These are phyloP conservation scores for Apis cerana DNA, from an alignment of 1,140 invertebrate species.

Conservation along the genomic window DNA sequence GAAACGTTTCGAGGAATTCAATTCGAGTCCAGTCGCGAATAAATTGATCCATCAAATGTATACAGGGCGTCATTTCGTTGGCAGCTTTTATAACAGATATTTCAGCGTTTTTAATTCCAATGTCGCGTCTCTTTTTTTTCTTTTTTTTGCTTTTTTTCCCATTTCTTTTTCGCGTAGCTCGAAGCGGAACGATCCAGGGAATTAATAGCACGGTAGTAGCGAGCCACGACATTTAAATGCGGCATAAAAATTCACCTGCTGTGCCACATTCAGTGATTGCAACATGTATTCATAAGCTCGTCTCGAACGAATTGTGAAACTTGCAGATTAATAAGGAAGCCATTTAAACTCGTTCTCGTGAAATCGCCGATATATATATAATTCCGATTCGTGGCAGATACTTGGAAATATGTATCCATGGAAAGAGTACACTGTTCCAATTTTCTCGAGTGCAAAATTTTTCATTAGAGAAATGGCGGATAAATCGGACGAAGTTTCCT, in stretches of 20 bases:
- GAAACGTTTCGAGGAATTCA: too few relatives aligned
- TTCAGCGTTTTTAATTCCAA: constrained; percentile 33
- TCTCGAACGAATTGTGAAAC: constrained; percentile 32
- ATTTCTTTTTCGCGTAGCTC: too few relatives aligned
- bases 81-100: constrained; percentile 7
- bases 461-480: background rate
- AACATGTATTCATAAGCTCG: constrained; percentile 30
- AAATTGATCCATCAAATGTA: constrained; percentile 12
- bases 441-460: background rate
- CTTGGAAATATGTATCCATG: too few relatives aligned
- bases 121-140: constrained; percentile 7
- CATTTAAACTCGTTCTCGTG: constrained; percentile 20
- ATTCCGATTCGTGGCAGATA: background rate
- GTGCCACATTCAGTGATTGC: background rate
- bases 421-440: background rate
- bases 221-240: constrained; percentile 43
- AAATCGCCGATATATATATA: background rate
- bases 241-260: constrained; percentile 45
- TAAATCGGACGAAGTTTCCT: background rate
- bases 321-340: constrained; percentile 23
- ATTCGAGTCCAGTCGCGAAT: background rate
- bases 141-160: background rate
- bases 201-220: constrained; percentile 47
- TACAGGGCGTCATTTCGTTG: background rate
- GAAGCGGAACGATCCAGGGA: constrained; percentile 36